phyloP scores from a whole-genome alignment of 2,113 vertebrate genomes.

The Gadus chalcogrammus region DNA sequence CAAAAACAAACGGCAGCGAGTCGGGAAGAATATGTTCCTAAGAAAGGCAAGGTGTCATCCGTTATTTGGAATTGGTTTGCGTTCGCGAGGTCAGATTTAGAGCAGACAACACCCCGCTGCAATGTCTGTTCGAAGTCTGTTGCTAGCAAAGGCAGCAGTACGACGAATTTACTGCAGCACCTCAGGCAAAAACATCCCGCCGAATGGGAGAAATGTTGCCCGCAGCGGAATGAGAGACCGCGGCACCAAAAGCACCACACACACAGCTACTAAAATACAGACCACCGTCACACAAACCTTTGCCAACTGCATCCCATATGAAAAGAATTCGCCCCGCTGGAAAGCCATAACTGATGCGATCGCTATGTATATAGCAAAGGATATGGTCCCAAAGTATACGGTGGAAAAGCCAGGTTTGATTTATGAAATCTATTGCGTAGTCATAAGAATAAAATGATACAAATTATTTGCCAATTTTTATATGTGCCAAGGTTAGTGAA shows the following conservation, averaged over 20 bases:
- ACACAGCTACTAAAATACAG: neutral
- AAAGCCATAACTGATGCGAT: slow-evolving; percentile 17
- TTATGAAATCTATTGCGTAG: too few species aligned
- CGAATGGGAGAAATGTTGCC: too few species aligned
- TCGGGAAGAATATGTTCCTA: too few species aligned
- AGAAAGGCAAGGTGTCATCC: neutral
- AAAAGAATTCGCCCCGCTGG: slow-evolving; percentile 5
- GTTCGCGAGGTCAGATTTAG: neutral
- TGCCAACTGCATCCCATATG: neutral
- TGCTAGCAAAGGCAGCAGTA: neutral
- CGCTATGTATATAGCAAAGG: neutral
- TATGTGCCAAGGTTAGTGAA: too few species aligned
- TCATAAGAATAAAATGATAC: too few species aligned
- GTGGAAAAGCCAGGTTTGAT: slow-evolving; percentile 5
- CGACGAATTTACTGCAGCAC: too few species aligned
- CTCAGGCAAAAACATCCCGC: too few species aligned
- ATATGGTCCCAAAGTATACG: slow-evolving; percentile 7
- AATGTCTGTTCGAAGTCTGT: neutral
- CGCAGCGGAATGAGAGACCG: too few species aligned
- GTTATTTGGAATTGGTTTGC: neutral
- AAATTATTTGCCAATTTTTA: too few species aligned
- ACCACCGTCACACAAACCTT: neutral
- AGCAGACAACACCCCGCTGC: neutral
- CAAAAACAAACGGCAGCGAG: too few species aligned
- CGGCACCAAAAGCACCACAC: neutral